Base-by-base conservation (phyloP, 1,140 invertebrate species). In the Drosophila quadrilineata region DNA sequence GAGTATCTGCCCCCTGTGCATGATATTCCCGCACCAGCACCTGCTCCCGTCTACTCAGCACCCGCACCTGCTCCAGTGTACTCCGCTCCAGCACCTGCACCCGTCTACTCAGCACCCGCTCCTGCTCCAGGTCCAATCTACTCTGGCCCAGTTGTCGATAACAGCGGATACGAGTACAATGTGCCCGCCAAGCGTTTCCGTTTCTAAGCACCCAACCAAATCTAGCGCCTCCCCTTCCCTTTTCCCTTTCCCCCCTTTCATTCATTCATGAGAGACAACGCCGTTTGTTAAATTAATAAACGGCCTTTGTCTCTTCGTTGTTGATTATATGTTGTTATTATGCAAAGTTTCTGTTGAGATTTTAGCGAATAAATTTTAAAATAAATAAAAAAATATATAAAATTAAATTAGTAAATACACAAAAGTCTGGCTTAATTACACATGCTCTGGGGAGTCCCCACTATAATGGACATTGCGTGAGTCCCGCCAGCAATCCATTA, bases 321-420 rank as follows among this genome's bases (percentile, higher is more conserved):
- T 82, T 82, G 77, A 85, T 66, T 54, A 65, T 75, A 73, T 82
- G 77, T 85, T 82, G 77, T 77, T 82, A 84, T 85, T 82, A 85
- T 75, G 73, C 73, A 85, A 77, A 82, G 79, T 85, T 77, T 74
- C 62, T 75, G 77, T 77, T 85, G 77, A 76, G 77, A 82, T 82
- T 85, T 46, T 73, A 84, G 73, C 64, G 53, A 84, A 73, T 76
- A 76, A 82, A 84, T 75, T 57, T 64, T 40, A 53, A 10, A 53
- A 28, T 33, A 49, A 43, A 75, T 65, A 59, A 57, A 63, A 69
- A 50, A 57, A 63, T 31, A 57, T 17, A 58, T 24, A 64, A 77
- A 59, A 48, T 49, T 80, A 68, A 59, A 67, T 63, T 67, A 75
- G 68, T 57, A 60, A 71, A 71, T 43, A 46, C 21, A 40, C 33